Base-by-base conservation (phyloP, 2,797 vertebrate species). In the Avahi laniger region DNA sequence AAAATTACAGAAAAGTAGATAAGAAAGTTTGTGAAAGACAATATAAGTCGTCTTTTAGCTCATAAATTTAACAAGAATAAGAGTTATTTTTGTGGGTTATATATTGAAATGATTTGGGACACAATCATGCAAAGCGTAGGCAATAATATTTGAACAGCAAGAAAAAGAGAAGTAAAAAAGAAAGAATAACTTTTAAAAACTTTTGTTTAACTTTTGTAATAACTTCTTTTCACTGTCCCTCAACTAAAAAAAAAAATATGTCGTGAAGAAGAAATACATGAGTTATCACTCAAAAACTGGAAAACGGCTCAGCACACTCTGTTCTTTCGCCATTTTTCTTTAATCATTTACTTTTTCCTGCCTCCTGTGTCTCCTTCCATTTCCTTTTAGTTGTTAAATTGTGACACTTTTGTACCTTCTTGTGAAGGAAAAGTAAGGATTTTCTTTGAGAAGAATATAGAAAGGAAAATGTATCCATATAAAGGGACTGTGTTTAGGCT, bases 271-370 rank as follows among this genome's bases (percentile, higher is more conserved):
- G 4, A 46, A 65, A 24, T n/a, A 7, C 10, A 4, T 13, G 26
- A 33, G 46, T 13, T 5, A 78, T 35, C 15, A 41, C 41, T 70
- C 33, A 1, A 0, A 59, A 78, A 41, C 5, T 0, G 18, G 54
- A 7, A 38, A 67, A n/a, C 0, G 0, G 7, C 24, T 38, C 26
- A 22, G 48, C 43, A 57, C 6, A 46, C 6, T 33, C 12, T 0
- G 1, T 7, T 52, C 63, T n/a, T 48, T 80, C 7, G 17, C 9
- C 2, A 5, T 35, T 89, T 95, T 86, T 84, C n/a, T 78, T 24
- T 52, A 26, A 73, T 57, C 20, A 76, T 89, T 63, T 76, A 63
- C 35, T 73, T 79, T 93, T 46, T 38, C 43, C 26, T 35, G 30
- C 0, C 24, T 41, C n/a, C 73, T 50, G 14, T 7, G 41, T 6